Base-by-base conservation (phyloP, 2,113 vertebrate genomes). In the Pipra filicauda region DNA sequence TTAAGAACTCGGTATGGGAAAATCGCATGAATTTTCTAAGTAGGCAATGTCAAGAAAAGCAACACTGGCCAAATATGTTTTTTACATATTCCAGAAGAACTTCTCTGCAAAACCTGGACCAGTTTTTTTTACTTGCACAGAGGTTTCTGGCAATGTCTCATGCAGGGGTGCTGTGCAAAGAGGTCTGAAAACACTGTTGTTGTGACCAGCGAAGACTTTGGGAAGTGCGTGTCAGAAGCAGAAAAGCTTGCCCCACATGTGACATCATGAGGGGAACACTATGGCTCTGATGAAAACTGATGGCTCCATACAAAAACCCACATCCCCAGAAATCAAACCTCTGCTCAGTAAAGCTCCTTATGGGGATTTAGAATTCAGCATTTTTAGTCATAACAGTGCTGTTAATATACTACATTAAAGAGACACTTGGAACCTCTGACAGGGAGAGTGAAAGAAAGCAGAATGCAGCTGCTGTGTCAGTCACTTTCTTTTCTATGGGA, bases 401-500 rank as follows among this genome's bases (percentile, higher is more conserved):
- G 74, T 86, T 90, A 91, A 86, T 77, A 57, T 52, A 73, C 72
- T 52, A 62, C 66, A 76, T 92, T 86, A 97, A 96, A 87, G 44
- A 94, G 70, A 57, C 44, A 57, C 23, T 58, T 89, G 81, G 88
- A 72, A 81, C 37, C 65, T 79, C 79, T 97, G 92, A 92, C 41
- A 54, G 58, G 69, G 37, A 23, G 9, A 55, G 39, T 65, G 78
- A 95, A 44, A 85, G 76, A 93, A 97, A 96, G 49, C 86, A 81
- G 93, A 69, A 81, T 54, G 84, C 64, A 89, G 91, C 71, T 93
- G 84, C 31, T 88, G 65, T 67, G 31, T 81, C 95, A 95, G n/a
- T 96, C 93, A 95, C 79, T 96, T 96, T 88, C 77, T 89, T 85
- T 83, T 71, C 82, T 81, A 1, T 49, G 39, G 39, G 54, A 93